Percentiles rank a stretch among this genome's conserved stretches.
These are phyloP conservation scores for Nesidiocoris tenuis DNA, from an alignment of 2,888 invertebrate genomes.

Conservation along the genomic window DNA sequence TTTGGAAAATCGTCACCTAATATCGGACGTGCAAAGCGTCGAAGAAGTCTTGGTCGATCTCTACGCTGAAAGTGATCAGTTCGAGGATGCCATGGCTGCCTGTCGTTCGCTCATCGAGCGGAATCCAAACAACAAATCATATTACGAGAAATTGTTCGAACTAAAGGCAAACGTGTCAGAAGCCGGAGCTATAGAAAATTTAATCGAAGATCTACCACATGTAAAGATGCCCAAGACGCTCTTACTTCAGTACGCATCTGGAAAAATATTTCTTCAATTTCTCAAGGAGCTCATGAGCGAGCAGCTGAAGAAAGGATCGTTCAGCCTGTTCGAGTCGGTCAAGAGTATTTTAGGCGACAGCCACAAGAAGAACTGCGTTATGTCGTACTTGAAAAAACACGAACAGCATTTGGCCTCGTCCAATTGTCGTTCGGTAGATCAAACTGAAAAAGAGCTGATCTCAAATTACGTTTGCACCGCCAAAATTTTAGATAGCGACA, in stretches of 20 bases:
- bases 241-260: slow-evolving; percentile 80
- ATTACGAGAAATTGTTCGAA: slow-evolving; percentile 85
- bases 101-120: slow-evolving; percentile 82
- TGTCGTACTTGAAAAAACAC: background rate
- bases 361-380: slow-evolving; percentile 66
- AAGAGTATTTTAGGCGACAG: slow-evolving; percentile 70
- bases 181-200: slow-evolving; percentile 76
- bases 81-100: slow-evolving; percentile 71
- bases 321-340: slow-evolving; percentile 93
- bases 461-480: slow-evolving; percentile 95
- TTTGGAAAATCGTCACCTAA: slow-evolving; percentile 80
- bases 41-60: slow-evolving; percentile 78
- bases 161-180: slow-evolving; percentile 70
- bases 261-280: slow-evolving; percentile 70
- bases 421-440: background rate
- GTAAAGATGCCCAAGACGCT: slow-evolving; percentile 86
- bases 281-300: slow-evolving; percentile 83
- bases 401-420: background rate
- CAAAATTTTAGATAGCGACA: slow-evolving; percentile 79
- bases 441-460: slow-evolving; percentile 70
- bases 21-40: slow-evolving; percentile 89
- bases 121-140: slow-evolving; percentile 94
- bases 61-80: slow-evolving; percentile 59
- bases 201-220: slow-evolving; percentile 64
- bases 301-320: slow-evolving; percentile 93